phyloP scores from a whole-genome alignment of 2,113 vertebrate genomes.

The Nannobrachium achirus region DNA sequence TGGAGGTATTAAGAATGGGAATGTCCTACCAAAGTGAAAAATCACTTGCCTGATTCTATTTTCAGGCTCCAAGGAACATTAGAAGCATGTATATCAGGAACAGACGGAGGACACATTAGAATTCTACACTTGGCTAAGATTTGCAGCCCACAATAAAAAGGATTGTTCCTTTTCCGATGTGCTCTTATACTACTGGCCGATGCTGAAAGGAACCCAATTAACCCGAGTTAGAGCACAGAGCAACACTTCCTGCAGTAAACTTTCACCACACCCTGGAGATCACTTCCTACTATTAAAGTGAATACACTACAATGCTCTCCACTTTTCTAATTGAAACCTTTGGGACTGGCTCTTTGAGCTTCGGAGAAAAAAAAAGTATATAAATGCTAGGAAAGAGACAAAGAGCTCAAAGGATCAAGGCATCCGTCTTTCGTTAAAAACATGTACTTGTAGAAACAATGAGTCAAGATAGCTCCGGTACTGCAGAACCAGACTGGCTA shows the following conservation, averaged over 20 bases:
- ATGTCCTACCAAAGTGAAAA: too few species aligned
- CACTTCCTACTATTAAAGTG: conserved; percentile 75
- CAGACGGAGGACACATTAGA: conserved; percentile 46
- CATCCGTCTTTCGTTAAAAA: conserved; percentile 45
- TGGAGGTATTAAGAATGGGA: too few species aligned
- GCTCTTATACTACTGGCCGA: conserved; percentile 61
- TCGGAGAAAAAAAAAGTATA: conserved; percentile 54
- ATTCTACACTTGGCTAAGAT: conserved; percentile 59
- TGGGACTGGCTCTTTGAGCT: conserved; percentile 75
- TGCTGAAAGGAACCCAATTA: conserved; percentile 80
- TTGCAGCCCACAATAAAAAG: conserved; percentile 56
- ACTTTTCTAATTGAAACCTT: conserved; percentile 83
- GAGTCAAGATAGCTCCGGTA: conserved; percentile 22
- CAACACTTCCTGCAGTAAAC: conserved; percentile 61
- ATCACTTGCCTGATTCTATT: conserved; percentile 12
- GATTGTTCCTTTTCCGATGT: conserved; percentile 39
- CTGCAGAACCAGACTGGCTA: conserved; percentile 1
- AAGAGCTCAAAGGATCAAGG: conserved; percentile 68
- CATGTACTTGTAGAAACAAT: conserved; percentile 14
- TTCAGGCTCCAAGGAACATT: conserved; percentile 14
- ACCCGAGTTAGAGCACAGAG: conserved; percentile 74
- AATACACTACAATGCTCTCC: conserved; percentile 69
- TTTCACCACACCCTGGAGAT: conserved; percentile 75
- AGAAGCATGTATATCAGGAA: conserved; percentile 23
- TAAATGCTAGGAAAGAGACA: conserved; percentile 69